Conservation (phyloP, 2,797 vertebrate species). For the Rhabdophis nuchalis region DNA sequence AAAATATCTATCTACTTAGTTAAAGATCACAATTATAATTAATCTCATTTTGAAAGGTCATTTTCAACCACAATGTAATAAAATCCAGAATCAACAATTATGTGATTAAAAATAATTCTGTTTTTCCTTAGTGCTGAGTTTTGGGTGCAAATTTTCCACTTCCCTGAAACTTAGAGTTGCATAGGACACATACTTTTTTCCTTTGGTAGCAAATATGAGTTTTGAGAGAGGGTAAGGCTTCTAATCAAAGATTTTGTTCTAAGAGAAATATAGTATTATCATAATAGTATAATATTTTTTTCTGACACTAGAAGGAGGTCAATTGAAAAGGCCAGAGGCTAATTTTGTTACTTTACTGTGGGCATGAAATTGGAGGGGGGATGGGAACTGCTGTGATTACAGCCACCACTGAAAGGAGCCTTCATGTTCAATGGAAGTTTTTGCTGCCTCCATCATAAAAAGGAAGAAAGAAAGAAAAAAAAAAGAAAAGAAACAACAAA, state of each 20-base stretch:
- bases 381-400: background rate
- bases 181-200: background rate
- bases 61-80: background rate
- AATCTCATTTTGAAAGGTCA: background rate
- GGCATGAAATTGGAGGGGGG: background rate
- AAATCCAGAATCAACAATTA: background rate
- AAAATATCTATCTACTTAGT: background rate
- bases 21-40: background rate
- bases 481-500: fast-evolving
- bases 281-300: background rate
- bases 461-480: background rate
- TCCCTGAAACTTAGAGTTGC: background rate
- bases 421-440: background rate
- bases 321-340: background rate
- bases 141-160: background rate
- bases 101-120: background rate
- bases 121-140: background rate
- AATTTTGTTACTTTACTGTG: background rate
- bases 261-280: background rate
- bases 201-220: background rate
- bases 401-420: background rate
- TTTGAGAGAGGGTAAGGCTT: background rate
- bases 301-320: background rate
- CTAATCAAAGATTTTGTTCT: no score
- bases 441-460: background rate